Base-by-base conservation (phyloP, 35 echinoderm and acorn worm species). In the Heliocidaris tuberculata region DNA sequence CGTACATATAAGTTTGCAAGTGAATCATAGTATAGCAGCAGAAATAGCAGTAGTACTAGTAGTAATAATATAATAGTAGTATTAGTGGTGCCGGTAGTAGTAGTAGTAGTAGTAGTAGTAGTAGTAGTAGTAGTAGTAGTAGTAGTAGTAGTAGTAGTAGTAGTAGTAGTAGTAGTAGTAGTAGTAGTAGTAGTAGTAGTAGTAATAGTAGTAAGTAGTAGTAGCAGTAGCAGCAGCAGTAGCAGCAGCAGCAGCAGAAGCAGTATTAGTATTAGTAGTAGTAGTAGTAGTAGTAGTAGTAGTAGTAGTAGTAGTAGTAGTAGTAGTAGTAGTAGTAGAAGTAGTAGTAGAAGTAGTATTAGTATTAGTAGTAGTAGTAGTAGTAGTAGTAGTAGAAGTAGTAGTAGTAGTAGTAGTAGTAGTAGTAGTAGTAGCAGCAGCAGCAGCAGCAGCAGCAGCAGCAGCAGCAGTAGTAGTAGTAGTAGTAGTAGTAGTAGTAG, bases 361-460 rank as follows among this genome's bases (percentile, higher is more conserved):
- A 85, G n/a, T 85, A 85, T 0, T 85, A 29, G 70, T 85, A 85
- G 70, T 85, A 85, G n/a, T 85, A 85, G n/a, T 85, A 85, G n/a
- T 85, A 29, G 70, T 85, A 85, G 70, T 85, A 85, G n/a, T 85
- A 85, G n/a, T 85, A 85, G n/a, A 2, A 85, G 70, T 85, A 85
- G 70, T 85, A 85, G n/a, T 85, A 85, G n/a, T 85, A 85, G n/a
- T 85, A 85, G 70, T 85, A 85, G 70, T 85, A 85, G 70, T 85
- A 85, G 70, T 85, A 85, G 70, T 85, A 85, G 70, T 85, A 85
- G 70, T 85, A 85, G 4, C 4, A 29, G 70, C 4, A 85, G 70
- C 4, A 85, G n/a, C 4, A 85, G n/a, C 4, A 85, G n/a, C 4
- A 85, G 70, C 4, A 85, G 70, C 4, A 85, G 70, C 4, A 85